Base-by-base conservation (phyloP, 1,140 invertebrate species). In the Caenorhabditis latens region DNA sequence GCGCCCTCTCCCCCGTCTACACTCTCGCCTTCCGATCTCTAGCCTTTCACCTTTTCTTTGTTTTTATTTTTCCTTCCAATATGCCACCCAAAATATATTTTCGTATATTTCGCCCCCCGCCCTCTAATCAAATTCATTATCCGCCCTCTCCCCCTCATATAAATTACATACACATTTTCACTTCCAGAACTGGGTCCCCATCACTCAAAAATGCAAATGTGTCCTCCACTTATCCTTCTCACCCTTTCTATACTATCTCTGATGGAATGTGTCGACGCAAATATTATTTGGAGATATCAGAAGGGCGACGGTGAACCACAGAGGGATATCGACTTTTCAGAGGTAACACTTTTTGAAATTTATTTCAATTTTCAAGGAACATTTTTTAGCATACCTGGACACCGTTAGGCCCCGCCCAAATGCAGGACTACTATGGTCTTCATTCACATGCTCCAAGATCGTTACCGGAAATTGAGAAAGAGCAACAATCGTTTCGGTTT, bases 331-430 rank as follows among this genome's bases (percentile, higher is more conserved):
- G 71, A 79, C 21, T 79, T 79, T 53, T 79, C 71, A 11, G 71
- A 79, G 71, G 71, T 79, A 50, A 32, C 4, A 24, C 3, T 21
- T 58, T 9, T 19, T 8, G 57, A 58, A 16, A 58, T 58, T 8
- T 2, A n/a, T 8, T n/a, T 8, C 16, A 58, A 58, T 8, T 8
- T 16, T 8, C 3, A 58, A 58, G 5, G 1, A 2, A 9, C 0
- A 40, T 19, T 79, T 79, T 75, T 2, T n/a, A 79, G 71, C 71
- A 79, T n/a, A 79, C 71, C 6, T 79, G 71, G 71, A 79, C 71
- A 16, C 46, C 46, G 1, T 46, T 79, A 24, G 71, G 71, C 46
- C 71, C 71, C n/a, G 71, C 71, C n/a, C 71, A 79, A 53, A 79
- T 79, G 71, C 71, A 79, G 14, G 71, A 79, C 11, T 79, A 79